A percentile compares a stretch with the other conserved stretches of the same genome.
Evolutionary conservation across 2,113 vertebrate genomes (phyloP).

Genomic region (Dicrurus megarhynchus): DNA sequence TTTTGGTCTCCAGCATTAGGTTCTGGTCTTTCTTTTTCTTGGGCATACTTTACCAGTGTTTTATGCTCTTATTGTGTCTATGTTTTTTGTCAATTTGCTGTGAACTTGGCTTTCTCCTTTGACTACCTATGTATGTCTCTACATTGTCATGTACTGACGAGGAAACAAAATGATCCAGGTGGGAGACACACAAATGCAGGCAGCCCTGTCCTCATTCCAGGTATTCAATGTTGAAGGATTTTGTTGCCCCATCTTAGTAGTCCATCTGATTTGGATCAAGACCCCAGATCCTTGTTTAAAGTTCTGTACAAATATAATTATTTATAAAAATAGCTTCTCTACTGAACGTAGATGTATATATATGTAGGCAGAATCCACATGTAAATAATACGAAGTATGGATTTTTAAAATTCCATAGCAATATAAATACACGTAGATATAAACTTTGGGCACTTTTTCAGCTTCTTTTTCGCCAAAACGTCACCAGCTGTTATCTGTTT

Average conservation of each 20-base stretch:
- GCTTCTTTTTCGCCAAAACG: background rate
- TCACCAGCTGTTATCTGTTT: background rate
- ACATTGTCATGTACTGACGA: background rate
- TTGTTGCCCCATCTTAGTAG: background rate
- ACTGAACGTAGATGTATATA: background rate
- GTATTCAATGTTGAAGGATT: background rate
- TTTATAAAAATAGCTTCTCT: background rate
- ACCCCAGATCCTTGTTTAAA: background rate
- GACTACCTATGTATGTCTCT: background rate
- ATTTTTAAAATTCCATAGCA: background rate
- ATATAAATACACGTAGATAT: background rate
- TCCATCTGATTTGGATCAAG: background rate
- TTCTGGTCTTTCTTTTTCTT: background rate
- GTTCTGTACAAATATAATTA: background rate
- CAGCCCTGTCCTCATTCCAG: background rate
- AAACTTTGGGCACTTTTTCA: background rate
- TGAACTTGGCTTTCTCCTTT: background rate
- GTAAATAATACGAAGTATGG: background rate
- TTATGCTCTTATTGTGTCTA: background rate
- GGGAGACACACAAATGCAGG: background rate
- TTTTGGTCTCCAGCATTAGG: background rate
- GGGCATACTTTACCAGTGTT: background rate
- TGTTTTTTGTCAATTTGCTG: background rate
- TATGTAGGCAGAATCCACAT: background rate
- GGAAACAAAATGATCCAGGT: background rate